Conservation (phyloP, 2,113 vertebrate genomes). For the Uria aalge region DNA sequence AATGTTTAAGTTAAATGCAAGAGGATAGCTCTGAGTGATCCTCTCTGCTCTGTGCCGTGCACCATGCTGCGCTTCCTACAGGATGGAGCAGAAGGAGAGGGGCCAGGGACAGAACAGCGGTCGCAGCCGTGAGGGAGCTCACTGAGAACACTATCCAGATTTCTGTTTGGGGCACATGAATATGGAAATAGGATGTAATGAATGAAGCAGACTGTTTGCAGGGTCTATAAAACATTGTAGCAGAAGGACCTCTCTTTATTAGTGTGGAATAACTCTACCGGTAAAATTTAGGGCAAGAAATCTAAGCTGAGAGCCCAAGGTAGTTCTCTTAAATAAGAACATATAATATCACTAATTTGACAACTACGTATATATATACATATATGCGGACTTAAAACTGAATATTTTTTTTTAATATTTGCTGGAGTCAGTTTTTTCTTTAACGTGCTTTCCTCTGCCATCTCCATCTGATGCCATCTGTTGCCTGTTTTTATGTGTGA, state of each 20-base stretch:
- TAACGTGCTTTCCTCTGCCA: background rate
- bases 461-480: slow-evolving; percentile 1
- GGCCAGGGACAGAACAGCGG: background rate
- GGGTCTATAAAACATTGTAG: background rate
- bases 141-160: background rate
- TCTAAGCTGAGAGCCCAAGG: background rate
- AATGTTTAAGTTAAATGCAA: background rate
- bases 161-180: background rate
- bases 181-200: background rate
- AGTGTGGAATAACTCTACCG: background rate
- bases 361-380: background rate
- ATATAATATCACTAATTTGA: background rate
- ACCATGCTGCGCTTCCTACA: fast-evolving
- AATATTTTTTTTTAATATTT: background rate
- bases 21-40: background rate
- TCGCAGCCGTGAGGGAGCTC: background rate
- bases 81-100: background rate
- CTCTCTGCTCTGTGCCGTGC: background rate
- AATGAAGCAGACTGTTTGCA: background rate
- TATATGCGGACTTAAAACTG: background rate
- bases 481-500: background rate
- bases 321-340: background rate
- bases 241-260: background rate
- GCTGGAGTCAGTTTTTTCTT: background rate
- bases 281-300: background rate